phyloP scores from a whole-genome alignment of 37 sponge, comb jelly and placozoan species.

The Aphrocallistes beatrix region DNA sequence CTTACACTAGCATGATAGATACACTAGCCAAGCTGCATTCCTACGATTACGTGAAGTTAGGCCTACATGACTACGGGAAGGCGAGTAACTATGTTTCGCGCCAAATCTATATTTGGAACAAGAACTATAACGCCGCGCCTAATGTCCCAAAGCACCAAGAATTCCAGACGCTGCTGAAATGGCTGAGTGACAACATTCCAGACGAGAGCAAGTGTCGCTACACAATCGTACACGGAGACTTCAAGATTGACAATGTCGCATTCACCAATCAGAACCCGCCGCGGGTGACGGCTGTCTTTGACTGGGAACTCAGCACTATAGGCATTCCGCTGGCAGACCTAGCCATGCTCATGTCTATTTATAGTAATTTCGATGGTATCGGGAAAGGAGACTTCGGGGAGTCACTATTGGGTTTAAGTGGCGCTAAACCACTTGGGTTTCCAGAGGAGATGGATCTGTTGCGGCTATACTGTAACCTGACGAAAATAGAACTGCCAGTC shows the following conservation, averaged over 20 bases:
- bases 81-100: slow-evolving; percentile 22
- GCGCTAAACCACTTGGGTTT: not conserved
- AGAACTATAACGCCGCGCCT: slow-evolving; percentile 25
- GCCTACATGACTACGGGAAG: slow-evolving; percentile 43
- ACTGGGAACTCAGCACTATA: slow-evolving; percentile 74
- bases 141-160: slow-evolving; percentile 18
- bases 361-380: slow-evolving; percentile 9
- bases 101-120: slow-evolving; percentile 27
- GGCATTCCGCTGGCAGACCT: slow-evolving; percentile 61
- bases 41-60: slow-evolving; percentile 35
- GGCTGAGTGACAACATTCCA: slow-evolving; percentile 48
- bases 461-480: not conserved
- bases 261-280: slow-evolving; percentile 38
- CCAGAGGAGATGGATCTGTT: not conserved
- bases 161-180: slow-evolving; percentile 38
- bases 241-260: slow-evolving; percentile 50
- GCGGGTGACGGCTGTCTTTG: slow-evolving; percentile 64
- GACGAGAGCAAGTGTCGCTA: slow-evolving; percentile 11
- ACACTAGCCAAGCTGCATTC: slow-evolving; percentile 55
- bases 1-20: slow-evolving; percentile 35
- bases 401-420: too few species aligned
- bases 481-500: not conserved
- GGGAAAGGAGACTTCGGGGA: too few species aligned
- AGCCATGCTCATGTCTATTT: slow-evolving; percentile 31
- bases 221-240: slow-evolving; percentile 75